Evolutionary conservation across 2,888 invertebrate genomes (phyloP).

Genomic region (Oligia fasciuncula): DNA sequence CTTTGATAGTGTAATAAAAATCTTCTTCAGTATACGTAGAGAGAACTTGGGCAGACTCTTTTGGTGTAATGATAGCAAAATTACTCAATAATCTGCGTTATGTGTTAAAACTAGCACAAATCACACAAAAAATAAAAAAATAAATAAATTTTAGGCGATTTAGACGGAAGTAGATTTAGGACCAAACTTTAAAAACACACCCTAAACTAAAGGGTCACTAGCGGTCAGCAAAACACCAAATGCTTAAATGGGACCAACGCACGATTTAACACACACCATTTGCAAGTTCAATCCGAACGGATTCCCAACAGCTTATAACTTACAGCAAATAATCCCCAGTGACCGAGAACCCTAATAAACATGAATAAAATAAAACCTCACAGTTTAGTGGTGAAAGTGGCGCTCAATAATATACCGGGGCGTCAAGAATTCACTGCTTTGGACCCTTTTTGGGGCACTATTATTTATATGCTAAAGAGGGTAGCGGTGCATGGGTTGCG

Average conservation of each 20-base stretch:
- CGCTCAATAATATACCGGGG: slow-evolving; percentile 64
- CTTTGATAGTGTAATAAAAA: slow-evolving; percentile 33
- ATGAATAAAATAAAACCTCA: slow-evolving; percentile 66
- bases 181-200: neutral
- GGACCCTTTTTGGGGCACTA: slow-evolving; percentile 71
- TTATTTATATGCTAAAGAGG: slow-evolving; percentile 76
- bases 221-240: slow-evolving; percentile 29
- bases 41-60: neutral
- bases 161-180: neutral
- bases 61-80: neutral
- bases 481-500: slow-evolving; percentile 45
- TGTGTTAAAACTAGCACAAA: neutral
- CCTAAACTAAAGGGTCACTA: slow-evolving; percentile 10
- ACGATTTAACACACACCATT: slow-evolving; percentile 54
- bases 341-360: slow-evolving; percentile 66
- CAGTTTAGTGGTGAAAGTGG: slow-evolving; percentile 63
- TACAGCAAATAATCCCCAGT: slow-evolving; percentile 63
- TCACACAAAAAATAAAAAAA: neutral
- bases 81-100: neutral
- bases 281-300: slow-evolving; percentile 60
- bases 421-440: slow-evolving; percentile 63
- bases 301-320: slow-evolving; percentile 65
- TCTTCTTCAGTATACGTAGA: neutral
- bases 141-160: neutral
- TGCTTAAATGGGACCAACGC: slow-evolving; percentile 49